phyloP scores from a whole-genome alignment of 1,140 invertebrate species.

The Meloidogyne exigua region DNA sequence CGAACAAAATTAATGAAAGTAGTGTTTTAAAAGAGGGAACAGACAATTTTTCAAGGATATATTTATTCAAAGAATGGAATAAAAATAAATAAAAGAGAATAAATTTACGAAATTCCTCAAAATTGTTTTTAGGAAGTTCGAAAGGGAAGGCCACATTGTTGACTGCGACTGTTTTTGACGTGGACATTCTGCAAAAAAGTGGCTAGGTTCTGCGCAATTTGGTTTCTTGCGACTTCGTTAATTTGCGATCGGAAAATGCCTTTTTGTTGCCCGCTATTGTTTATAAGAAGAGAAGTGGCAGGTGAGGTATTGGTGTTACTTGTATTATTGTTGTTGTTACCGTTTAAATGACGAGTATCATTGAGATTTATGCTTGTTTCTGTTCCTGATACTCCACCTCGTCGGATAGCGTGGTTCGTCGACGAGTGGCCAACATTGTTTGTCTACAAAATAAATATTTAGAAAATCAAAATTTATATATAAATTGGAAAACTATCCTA shows the following conservation, averaged over 20 bases:
- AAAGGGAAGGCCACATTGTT: background rate
- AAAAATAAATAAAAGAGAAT: background rate
- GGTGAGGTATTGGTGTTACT: background rate
- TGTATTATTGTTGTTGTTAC: background rate
- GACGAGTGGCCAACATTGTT: background rate
- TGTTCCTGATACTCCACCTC: conserved; percentile 4
- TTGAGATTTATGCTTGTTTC: background rate
- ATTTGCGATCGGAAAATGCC: conserved; percentile 30
- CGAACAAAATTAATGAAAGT: background rate
- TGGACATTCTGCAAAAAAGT: conserved; percentile 31
- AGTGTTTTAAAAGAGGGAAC: background rate
- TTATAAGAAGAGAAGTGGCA: background rate
- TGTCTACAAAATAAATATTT: background rate
- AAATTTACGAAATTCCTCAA: background rate
- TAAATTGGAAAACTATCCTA: background rate
- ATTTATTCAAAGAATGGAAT: background rate
- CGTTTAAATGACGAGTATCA: background rate
- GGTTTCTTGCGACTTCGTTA: conserved; percentile 27
- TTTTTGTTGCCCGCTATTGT: background rate
- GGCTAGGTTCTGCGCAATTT: conserved; percentile 35
- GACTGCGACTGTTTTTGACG: conserved; percentile 24
- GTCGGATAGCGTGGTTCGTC: background rate
- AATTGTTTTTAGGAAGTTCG: background rate
- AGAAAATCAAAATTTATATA: background rate
- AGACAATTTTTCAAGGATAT: background rate